Evolutionary conservation across 1,140 invertebrate genomes (phyloP).

Genomic region (Artemia franciscana): DNA sequence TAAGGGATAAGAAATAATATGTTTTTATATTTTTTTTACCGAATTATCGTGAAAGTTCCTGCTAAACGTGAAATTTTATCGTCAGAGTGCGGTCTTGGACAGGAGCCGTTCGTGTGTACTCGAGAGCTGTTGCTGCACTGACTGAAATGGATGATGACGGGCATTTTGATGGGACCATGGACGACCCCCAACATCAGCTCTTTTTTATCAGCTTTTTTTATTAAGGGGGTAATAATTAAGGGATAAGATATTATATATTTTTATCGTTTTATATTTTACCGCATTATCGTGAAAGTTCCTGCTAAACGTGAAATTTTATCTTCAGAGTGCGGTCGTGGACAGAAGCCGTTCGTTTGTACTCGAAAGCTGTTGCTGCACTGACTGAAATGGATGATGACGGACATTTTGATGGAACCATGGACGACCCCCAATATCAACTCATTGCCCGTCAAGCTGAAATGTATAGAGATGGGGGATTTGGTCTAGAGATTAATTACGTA

Average conservation of each 20-base stretch:
- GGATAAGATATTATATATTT: no score
- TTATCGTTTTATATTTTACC: no score
- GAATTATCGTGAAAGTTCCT: no score
- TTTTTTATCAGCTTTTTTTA: no score
- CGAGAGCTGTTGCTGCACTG: constrained; percentile 19
- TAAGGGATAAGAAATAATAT: no score
- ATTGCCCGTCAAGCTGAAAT: constrained; percentile 26
- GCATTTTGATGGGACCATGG: constrained; percentile 22
- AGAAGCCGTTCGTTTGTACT: constrained; percentile 25
- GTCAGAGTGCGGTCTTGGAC: constrained; percentile 20
- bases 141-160: constrained; percentile 24
- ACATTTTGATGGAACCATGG: constrained; percentile 22
- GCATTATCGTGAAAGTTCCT: no score
- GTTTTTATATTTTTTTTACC: no score
- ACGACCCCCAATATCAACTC: constrained; percentile 22
- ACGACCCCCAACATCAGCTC: constrained; percentile 22
- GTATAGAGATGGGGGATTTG: constrained; percentile 24
- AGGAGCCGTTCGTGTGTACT: constrained; percentile 25
- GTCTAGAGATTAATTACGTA: constrained; percentile 22
- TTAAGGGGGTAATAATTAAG: no score
- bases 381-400: constrained; percentile 24
- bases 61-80: not conserved
- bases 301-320: not conserved
- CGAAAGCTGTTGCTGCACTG: constrained; percentile 19
- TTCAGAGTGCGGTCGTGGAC: constrained; percentile 20